phyloP scores from a whole-genome alignment of 2,797 vertebrate genomes.

The Hydrolagus colliei region DNA sequence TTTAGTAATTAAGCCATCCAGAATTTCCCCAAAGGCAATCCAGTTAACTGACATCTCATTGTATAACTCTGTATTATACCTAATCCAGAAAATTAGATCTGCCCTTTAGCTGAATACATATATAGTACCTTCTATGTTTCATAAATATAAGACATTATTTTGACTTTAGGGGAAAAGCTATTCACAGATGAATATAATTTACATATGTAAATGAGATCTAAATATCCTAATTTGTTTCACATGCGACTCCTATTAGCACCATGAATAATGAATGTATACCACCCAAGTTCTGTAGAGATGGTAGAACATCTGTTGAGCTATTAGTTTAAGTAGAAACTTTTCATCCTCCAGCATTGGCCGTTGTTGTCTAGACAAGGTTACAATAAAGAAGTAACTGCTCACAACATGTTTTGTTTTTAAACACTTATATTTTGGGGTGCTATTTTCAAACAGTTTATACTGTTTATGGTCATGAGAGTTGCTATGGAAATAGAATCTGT shows the following conservation, averaged over 20 bases:
- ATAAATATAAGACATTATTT: constrained; percentile 18
- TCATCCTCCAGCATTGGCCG: not conserved
- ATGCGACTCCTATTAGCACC: constrained; percentile 19
- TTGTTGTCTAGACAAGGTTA: not conserved
- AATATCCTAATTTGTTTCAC: constrained; percentile 29
- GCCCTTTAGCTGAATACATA: constrained; percentile 26
- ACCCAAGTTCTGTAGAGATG: constrained; percentile 20
- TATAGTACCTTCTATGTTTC: constrained; percentile 13
- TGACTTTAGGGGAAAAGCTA: constrained; percentile 30
- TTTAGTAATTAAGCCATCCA: constrained; percentile 9
- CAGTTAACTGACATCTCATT: constrained; percentile 21
- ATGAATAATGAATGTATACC: constrained; percentile 4
- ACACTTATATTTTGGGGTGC: not conserved
- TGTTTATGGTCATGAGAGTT: not conserved
- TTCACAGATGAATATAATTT: constrained; percentile 25
- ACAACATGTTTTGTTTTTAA: not conserved
- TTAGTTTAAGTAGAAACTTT: constrained; percentile 16
- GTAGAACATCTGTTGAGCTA: constrained; percentile 19
- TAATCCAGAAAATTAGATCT: constrained; percentile 26
- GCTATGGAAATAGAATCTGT: not conserved
- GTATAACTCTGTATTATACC: not conserved
- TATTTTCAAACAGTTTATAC: not conserved
- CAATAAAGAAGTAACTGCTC: not conserved
- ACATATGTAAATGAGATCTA: constrained; percentile 31
- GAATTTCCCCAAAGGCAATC: not conserved